phyloP scores from a whole-genome alignment of 2,797 vertebrate species.

The Danio choprae region DNA sequence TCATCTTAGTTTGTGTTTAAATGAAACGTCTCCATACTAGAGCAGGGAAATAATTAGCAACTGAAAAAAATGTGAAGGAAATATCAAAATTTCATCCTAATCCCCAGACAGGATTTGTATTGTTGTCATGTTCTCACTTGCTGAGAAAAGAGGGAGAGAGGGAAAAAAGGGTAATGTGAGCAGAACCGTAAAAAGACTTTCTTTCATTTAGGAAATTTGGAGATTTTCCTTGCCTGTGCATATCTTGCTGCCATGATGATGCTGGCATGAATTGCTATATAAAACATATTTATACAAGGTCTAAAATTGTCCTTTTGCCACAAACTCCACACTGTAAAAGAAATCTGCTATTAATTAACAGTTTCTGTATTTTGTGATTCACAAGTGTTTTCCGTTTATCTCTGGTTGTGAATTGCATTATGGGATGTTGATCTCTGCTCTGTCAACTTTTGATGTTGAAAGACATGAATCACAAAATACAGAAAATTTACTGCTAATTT shows the following conservation, averaged over 20 bases:
- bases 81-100: conserved; percentile 65
- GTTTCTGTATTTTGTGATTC: no score
- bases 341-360: no score
- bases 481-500: no score
- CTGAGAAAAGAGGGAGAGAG: conserved; percentile 19
- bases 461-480: no score
- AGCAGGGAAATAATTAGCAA: conserved; percentile 70
- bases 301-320: no score
- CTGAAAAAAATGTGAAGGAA: conserved; percentile 59
- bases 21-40: conserved; percentile 72
- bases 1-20: conserved; percentile 72
- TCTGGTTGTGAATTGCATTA: no score
- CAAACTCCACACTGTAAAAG: no score
- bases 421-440: no score
- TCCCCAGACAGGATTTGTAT: conserved; percentile 60
- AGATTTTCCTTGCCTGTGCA: background rate
- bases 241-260: background rate
- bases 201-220: background rate
- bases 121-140: conserved; percentile 57
- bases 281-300: no score
- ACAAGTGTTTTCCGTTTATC: no score
- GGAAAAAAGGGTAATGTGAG: conserved; percentile 24
- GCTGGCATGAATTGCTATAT: background rate
- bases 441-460: no score
- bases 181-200: background rate